Evolutionary conservation across 37 sponge, comb jelly and placozoan genomes (phyloP).

Genomic region (Tethya wilhelma): DNA sequence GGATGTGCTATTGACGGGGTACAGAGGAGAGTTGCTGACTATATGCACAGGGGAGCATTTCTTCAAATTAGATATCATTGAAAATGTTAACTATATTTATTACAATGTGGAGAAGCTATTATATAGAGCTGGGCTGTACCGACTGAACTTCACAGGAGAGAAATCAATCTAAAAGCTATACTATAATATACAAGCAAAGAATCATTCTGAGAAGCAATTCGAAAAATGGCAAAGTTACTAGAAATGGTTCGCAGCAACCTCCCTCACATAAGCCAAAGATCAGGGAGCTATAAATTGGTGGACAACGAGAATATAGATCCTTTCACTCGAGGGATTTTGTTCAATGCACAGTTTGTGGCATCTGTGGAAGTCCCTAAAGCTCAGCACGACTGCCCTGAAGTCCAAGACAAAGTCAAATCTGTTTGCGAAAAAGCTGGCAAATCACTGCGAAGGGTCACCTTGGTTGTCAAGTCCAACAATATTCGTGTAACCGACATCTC

Average conservation of each 20-base stretch:
- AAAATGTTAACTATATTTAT: too few species aligned
- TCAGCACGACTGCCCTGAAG: constrained; percentile 47
- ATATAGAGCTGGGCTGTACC: too few species aligned
- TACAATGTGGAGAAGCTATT: too few species aligned
- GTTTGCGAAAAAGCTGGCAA: constrained; percentile 28
- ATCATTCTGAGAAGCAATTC: too few species aligned
- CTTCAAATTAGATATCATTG: too few species aligned
- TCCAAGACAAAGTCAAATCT: constrained; percentile 24
- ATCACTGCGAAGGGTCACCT: constrained; percentile 32
- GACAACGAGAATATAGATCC: constrained; percentile 68
- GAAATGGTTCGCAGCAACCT: constrained; percentile 60
- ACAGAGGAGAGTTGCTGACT: too few species aligned
- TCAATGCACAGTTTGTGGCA: constrained; percentile 64
- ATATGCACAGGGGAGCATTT: too few species aligned
- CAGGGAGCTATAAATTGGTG: constrained; percentile 46
- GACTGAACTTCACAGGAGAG: too few species aligned
- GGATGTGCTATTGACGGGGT: too few species aligned
- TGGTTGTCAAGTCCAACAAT: constrained; percentile 52
- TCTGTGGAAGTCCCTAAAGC: constrained; percentile 32
- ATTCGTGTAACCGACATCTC: constrained; percentile 57
- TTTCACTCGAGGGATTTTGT: constrained; percentile 71
- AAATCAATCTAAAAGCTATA: too few species aligned
- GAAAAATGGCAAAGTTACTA: constrained; percentile 43
- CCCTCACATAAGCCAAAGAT: constrained; percentile 33
- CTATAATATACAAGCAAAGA: too few species aligned